Base-by-base conservation (phyloP, 2,797 vertebrate species). In the Rachycentron canadum region DNA sequence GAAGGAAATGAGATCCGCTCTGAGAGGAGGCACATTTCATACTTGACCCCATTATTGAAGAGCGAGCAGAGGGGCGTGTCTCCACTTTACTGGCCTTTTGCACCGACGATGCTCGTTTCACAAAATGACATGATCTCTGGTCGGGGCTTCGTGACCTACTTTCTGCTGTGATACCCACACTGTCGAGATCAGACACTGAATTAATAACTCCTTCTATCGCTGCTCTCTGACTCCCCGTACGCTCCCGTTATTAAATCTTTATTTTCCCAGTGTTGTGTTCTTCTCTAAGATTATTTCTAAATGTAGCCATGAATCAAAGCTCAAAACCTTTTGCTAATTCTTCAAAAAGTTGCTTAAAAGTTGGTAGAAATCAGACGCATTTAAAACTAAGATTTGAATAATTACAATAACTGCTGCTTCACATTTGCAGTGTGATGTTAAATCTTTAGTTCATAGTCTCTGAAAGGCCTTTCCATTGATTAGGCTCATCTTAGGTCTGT, bases 41-140 rank as follows among this genome's bases (percentile, higher is more conserved):
- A 64, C 76, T 86, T 86, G 87, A 91, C 88, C 87, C 64, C 82
- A 40, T 87, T 84, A 72, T 55, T 55, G 52, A 49, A 81, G 79
- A 52, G 41, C 0, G 62, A 74, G 76, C 81, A 25, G 30, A 45
- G 78, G 83, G 83, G 74, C 58, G 84, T 63, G 76, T 61, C 78
- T 86, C 69, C 23, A 47, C 79, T 78, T 84, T 77, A 36, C 53
- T 76, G 78, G 49, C 69, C 84, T 82, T 77, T 77, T 82, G 68
- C 67, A 25, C 78, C 0, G 53, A 74, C 56, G 0, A 41, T 84
- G 81, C 58, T 86, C 60, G 72, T 83, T 77, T 86, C 45, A 76
- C 43, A 56, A 62, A 73, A 85, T 72, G 2, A 80, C 67, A 50
- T 19, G 70, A 84, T 84, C 74, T 68, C 38, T 55, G 62, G 69